These are phyloP conservation scores for Eulithis prunata DNA, from an alignment of 2,888 invertebrate genomes.

Conservation along the genomic window DNA sequence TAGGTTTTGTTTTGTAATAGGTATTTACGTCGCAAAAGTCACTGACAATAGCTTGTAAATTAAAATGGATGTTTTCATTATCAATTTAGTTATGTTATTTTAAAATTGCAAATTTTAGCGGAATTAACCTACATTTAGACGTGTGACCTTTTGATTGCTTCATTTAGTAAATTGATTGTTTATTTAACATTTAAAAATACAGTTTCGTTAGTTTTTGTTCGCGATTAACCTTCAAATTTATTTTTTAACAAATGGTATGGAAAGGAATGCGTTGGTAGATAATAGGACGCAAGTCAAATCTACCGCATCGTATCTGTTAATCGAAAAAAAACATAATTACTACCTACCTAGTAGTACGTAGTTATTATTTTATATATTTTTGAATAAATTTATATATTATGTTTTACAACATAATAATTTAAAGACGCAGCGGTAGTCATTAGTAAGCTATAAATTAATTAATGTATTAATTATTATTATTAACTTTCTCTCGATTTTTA, in stretches of 20 bases:
- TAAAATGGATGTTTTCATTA: slow-evolving; percentile 12
- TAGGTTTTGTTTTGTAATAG: no score
- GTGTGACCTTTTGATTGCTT: slow-evolving; percentile 44
- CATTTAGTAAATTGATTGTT: slow-evolving; percentile 39
- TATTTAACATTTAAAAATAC: slow-evolving; percentile 37
- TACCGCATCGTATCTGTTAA: neutral
- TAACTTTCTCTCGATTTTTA: no score
- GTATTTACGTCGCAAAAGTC: no score
- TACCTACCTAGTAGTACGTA: no score
- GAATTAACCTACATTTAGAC: slow-evolving; percentile 44
- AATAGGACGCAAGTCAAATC: neutral
- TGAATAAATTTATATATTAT: no score
- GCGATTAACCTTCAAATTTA: slow-evolving; percentile 18
- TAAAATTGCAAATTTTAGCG: slow-evolving; percentile 33
- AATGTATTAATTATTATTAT: no score
- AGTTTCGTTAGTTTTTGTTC: slow-evolving; percentile 23
- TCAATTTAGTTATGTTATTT: slow-evolving; percentile 12
- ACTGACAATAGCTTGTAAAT: no score
- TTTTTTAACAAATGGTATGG: slow-evolving; percentile 1
- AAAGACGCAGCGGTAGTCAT: no score
- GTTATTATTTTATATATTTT: no score
- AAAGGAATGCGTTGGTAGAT: neutral
- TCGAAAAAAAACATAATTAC: neutral
- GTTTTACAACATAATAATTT: no score
- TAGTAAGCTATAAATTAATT: no score